A percentile compares a stretch with the other conserved stretches of the same genome.
These are phyloP conservation scores for Notamacropus eugenii DNA, from an alignment of 2,797 vertebrate genomes.

Conservation along the genomic window DNA sequence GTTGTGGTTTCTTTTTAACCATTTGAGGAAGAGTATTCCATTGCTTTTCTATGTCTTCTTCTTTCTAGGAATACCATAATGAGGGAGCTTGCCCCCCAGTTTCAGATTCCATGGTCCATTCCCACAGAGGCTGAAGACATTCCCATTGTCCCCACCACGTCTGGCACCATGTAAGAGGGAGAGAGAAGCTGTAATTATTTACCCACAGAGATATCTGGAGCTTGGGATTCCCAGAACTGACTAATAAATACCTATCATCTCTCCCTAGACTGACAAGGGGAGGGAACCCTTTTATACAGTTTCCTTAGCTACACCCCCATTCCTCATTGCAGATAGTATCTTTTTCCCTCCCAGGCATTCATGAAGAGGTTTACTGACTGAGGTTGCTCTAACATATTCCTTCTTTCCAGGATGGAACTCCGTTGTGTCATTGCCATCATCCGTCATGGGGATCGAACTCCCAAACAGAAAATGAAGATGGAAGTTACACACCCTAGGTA, in stretches of 20 bases:
- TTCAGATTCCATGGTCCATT: conserved; percentile 99
- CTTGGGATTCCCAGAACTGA: neutral
- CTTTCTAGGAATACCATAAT: conserved; percentile 96
- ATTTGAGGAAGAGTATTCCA: neutral
- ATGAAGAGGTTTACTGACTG: neutral
- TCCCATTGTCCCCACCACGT: conserved; percentile 98
- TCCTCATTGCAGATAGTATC: neutral
- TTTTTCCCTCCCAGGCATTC: neutral
- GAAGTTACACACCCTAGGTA: conserved; percentile 97
- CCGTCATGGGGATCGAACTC: conserved; percentile 96
- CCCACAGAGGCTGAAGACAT: conserved; percentile 99
- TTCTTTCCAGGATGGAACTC: conserved; percentile 94
- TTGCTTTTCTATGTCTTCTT: neutral
- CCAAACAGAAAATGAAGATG: conserved; percentile 99
- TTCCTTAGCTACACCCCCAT: neutral
- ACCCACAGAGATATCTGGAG: neutral
- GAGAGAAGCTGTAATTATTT: conserved; percentile 30
- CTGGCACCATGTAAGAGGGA: conserved; percentile 95
- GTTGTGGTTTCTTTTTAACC: conserved; percentile 23
- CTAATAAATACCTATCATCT: neutral
- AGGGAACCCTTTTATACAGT: conserved; percentile 4
- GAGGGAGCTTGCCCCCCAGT: conserved; percentile 97
- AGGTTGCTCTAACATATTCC: conserved; percentile 24
- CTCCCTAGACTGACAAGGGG: neutral
- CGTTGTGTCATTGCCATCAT: conserved; percentile 98